A percentile compares a stretch with the other conserved stretches of the same genome.
phyloP scores from a whole-genome alignment of 1,140 invertebrate genomes.

The Thereuonema tuberculata region DNA sequence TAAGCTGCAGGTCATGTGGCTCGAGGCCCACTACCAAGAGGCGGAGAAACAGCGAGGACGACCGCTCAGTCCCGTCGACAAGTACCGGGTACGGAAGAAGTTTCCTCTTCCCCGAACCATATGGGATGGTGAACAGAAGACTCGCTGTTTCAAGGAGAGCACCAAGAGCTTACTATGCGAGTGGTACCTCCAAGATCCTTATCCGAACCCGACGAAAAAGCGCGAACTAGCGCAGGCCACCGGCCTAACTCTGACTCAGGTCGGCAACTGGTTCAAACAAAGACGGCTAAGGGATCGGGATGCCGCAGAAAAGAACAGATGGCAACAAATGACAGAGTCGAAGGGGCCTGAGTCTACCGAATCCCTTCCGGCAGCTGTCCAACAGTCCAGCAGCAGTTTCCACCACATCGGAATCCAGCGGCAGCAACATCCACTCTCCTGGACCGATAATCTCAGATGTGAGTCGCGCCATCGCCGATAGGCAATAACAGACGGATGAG shows the following conservation, averaged over 20 bases:
- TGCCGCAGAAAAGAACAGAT: conserved; percentile 97
- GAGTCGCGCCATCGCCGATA: no score
- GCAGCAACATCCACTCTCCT: no score
- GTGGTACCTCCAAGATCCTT: conserved; percentile 98
- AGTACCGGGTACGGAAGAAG: conserved; percentile 99
- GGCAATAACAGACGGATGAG: no score
- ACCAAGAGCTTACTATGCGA: conserved; percentile 87
- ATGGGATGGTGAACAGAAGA: conserved; percentile 99
- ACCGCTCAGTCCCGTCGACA: conserved; percentile 95
- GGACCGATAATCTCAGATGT: no score
- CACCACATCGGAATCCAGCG: no score
- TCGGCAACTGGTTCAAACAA: conserved; percentile 99
- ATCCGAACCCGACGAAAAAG: conserved; percentile 98
- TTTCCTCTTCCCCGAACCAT: conserved; percentile 95
- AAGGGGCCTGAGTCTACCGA: no score
- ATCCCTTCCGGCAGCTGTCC: no score
- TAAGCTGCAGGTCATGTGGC: conserved; percentile 87
- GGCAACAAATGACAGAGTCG: no score
- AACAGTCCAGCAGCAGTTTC: no score
- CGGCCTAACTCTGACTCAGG: conserved; percentile 95
- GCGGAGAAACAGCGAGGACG: conserved; percentile 90
- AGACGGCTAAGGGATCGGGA: conserved; percentile 92
- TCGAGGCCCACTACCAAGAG: conserved; percentile 97
- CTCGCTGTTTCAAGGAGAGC: conserved; percentile 99
- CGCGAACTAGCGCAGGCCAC: conserved; percentile 92